Percentiles rank a stretch among this genome's conserved stretches.
Conservation (phyloP, 1,140 invertebrate genomes). For the Brachionus koreanus region DNA sequence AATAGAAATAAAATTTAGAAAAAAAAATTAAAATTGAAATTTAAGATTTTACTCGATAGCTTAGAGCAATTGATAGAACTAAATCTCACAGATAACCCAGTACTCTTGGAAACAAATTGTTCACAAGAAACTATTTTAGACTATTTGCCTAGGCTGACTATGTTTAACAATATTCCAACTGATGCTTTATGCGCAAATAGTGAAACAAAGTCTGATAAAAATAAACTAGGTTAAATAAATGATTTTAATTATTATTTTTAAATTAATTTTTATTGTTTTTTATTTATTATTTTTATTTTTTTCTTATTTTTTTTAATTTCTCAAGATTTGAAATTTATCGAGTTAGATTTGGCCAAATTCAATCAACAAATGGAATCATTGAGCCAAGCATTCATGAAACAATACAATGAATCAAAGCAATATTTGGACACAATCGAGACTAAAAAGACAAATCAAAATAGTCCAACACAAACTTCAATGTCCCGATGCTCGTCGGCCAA, state of each 20-base stretch:
- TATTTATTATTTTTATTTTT: neutral
- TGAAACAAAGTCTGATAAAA: neutral
- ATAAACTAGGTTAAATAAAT: conserved; percentile 28
- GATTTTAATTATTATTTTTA: neutral
- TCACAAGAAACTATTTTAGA: neutral
- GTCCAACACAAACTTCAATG: neutral
- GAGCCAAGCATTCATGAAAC: neutral
- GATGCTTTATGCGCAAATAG: neutral
- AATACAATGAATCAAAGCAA: neutral
- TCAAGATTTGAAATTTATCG: conserved; percentile 5
- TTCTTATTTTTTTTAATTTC: neutral
- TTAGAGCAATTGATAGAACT: neutral
- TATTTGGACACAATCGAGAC: conserved; percentile 27
- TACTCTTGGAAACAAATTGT: neutral
- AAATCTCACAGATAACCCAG: neutral
- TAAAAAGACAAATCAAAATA: neutral
- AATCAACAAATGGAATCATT: neutral
- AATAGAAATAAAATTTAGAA: too few species aligned
- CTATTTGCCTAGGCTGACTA: neutral
- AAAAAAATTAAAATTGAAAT: neutral
- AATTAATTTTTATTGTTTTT: conserved; percentile 2
- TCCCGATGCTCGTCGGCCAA: neutral
- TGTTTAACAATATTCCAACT: neutral
- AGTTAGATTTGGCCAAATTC: neutral
- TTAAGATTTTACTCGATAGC: neutral